Base-by-base conservation (phyloP, 2,888 invertebrate species). In the Minunthozetes semirufus region DNA sequence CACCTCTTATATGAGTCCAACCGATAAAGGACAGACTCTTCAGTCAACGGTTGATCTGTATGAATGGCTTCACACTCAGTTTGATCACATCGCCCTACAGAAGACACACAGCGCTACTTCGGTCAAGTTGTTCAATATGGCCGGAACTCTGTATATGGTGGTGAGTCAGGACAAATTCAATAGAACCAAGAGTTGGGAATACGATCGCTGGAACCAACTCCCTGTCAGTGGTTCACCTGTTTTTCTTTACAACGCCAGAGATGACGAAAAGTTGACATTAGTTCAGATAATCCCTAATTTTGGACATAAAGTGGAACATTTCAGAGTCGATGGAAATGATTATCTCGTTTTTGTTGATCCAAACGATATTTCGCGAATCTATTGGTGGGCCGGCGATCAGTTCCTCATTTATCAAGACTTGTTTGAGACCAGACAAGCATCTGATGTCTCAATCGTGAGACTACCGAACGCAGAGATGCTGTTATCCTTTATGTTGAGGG, bases 311-410 rank as follows among this genome's bases (percentile, higher is more conserved):
- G 66, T 74, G 25, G 29, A 74, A 17, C 66, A 74, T 19, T 74
- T 74, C 29, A 19, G 17, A 48, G 63, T 74, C n/a, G 46, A 68
- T 46, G 74, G 74, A 25, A 74, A 22, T 19, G n/a, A 74, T 68
- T 74, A 74, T 27, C 53, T 74, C 9, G 27, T 68, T 11, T 74
- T 66, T 22, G 46, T 63, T 15, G 68, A 42, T 0, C 42, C 68
- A 1, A 17, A 46, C 15, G 22, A 46, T n/a, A 27, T 42, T 13
- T 9, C 46, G 0, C 9, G 25, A 8, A 66, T 74, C 25, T 74
- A 66, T 25, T 74, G 74, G 74, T 74, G 74, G 74, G 13, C 33
- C 22, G 66, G 66, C 22, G 33, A 46, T 22, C 48, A 68, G 48
- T 74, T 74, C 42, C 46, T 66, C 19, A n/a, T 66, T 1, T 68